A percentile compares a stretch with the other conserved stretches of the same genome.
phyloP scores from a whole-genome alignment of 2,113 vertebrate genomes.

The Pachyramphus minor region DNA sequence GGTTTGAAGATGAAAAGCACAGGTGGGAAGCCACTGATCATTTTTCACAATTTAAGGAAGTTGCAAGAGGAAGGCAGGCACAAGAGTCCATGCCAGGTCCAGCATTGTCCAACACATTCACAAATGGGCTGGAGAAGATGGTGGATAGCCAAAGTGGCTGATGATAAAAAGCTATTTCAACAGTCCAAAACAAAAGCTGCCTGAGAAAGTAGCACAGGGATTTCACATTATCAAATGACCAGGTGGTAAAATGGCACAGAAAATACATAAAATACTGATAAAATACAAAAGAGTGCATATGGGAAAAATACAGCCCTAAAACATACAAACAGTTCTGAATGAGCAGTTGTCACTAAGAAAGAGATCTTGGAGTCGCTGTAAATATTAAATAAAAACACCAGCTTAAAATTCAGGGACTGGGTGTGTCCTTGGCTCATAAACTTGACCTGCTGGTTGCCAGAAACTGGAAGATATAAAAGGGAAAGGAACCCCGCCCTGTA shows the following conservation, averaged over 20 bases:
- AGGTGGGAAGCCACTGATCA: neutral
- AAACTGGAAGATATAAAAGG: neutral
- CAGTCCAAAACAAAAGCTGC: neutral
- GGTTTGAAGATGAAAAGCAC: neutral
- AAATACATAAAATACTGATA: neutral
- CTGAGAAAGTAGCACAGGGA: neutral
- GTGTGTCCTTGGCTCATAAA: conserved; percentile 23
- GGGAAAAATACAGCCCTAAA: neutral
- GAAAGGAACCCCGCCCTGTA: neutral
- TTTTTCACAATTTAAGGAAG: conserved; percentile 11
- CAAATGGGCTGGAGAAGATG: neutral
- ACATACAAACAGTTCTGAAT: neutral
- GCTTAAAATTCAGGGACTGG: neutral
- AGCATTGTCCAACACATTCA: neutral
- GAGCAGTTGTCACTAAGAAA: neutral
- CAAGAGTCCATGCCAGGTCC: neutral
- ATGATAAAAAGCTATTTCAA: neutral
- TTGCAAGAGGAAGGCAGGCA: neutral
- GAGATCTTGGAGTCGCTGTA: neutral
- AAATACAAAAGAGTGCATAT: neutral
- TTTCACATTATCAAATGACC: neutral
- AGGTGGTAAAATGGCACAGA: neutral
- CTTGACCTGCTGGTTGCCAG: neutral
- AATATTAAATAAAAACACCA: neutral
- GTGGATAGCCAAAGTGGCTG: neutral